Evolutionary conservation across 1,140 invertebrate genomes (phyloP).

Genomic region (Apocrypta bakeri): DNA sequence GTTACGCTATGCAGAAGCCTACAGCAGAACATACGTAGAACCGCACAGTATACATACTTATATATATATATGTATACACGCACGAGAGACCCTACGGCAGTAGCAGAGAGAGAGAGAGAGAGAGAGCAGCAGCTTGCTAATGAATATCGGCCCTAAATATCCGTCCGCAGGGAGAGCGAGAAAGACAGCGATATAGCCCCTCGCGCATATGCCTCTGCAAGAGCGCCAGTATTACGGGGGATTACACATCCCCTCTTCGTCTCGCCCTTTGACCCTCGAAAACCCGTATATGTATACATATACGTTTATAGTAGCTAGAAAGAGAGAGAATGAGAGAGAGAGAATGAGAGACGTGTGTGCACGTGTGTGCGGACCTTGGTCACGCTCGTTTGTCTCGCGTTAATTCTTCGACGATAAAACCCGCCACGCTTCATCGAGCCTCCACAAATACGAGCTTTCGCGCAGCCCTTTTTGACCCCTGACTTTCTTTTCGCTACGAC

Average conservation of each 20-base stretch:
- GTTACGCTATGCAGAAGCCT: background rate
- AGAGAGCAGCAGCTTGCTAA: constrained; percentile 63
- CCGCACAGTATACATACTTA: too few species aligned
- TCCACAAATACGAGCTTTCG: constrained; percentile 36
- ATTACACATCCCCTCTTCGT: constrained; percentile 63
- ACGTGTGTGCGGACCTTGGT: constrained; percentile 61
- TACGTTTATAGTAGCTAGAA: too few species aligned
- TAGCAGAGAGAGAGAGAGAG: too few species aligned
- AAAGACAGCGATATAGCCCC: constrained; percentile 22
- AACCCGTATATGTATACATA: constrained; percentile 47
- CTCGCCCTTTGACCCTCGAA: constrained; percentile 30
- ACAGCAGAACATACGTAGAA: constrained; percentile 12
- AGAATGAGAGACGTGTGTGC: background rate
- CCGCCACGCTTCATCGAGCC: constrained; percentile 17
- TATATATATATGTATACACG: background rate
- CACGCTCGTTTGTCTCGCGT: constrained; percentile 72
- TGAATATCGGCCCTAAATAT: constrained; percentile 75
- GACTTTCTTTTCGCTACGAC: background rate
- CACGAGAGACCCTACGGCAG: constrained; percentile 54
- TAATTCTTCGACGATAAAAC: constrained; percentile 60
- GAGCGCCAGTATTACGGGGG: constrained; percentile 65
- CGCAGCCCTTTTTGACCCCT: constrained; percentile 9
- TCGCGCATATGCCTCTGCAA: constrained; percentile 69
- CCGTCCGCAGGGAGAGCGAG: constrained; percentile 68
- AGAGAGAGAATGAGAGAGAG: too few species aligned